A percentile compares a stretch with the other conserved stretches of the same genome.
Evolutionary conservation across 2,113 vertebrate species (phyloP).

Genomic region (Ctenodactylus gundi): DNA sequence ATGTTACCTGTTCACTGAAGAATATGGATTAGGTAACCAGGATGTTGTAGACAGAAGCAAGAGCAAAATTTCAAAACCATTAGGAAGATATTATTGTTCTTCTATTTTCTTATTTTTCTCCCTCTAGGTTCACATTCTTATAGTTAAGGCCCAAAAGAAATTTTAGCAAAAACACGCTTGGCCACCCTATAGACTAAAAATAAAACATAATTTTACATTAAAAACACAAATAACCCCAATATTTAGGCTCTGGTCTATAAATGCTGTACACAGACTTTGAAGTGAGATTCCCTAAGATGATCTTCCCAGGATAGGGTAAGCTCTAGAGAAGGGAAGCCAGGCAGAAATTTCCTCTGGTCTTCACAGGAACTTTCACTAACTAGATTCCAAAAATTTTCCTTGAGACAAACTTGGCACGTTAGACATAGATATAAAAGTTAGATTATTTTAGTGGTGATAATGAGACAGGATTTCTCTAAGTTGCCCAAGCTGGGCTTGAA

Average conservation of each 20-base stretch:
- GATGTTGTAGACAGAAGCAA: neutral
- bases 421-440: neutral
- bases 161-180: neutral
- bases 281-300: neutral
- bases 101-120: neutral
- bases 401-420: neutral
- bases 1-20: neutral
- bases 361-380: neutral
- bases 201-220: neutral
- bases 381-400: neutral
- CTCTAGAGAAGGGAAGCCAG: fast-evolving
- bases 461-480: too few species aligned
- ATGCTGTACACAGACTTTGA: neutral
- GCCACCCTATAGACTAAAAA: neutral
- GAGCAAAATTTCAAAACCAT: neutral
- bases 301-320: neutral
- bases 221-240: neutral
- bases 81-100: neutral
- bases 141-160: neutral
- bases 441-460: too few species aligned
- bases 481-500: too few species aligned
- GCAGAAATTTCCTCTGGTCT: neutral
- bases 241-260: neutral
- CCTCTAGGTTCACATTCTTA: neutral
- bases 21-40: neutral